Evolutionary conservation across 2,113 vertebrate genomes (phyloP).

Genomic region (Callospermophilus lateralis): DNA sequence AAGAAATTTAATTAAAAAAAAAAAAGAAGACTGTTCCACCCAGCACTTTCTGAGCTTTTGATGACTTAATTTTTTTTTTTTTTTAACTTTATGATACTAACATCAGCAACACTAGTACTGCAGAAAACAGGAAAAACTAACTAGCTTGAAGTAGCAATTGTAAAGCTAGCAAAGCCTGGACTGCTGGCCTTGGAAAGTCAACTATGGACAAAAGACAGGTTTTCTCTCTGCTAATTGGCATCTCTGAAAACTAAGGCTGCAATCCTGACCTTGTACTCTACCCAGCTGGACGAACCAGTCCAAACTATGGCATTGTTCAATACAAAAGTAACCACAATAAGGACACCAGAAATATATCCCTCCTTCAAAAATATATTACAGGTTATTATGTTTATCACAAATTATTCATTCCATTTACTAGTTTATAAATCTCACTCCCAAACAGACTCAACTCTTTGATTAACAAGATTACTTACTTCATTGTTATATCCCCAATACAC

Average conservation of each 20-base stretch:
- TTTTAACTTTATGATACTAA: not conserved
- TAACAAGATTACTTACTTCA: slow-evolving; percentile 46
- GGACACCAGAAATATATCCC: slow-evolving; percentile 22
- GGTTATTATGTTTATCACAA: slow-evolving; percentile 28
- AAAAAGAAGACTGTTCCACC: not conserved
- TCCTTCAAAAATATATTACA: not conserved
- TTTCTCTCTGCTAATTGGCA: slow-evolving; percentile 15
- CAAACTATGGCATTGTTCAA: not conserved
- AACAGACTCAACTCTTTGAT: slow-evolving; percentile 18
- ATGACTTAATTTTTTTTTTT: not conserved
- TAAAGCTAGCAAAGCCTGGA: not conserved
- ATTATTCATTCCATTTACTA: slow-evolving; percentile 34
- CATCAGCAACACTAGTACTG: slow-evolving; percentile 26
- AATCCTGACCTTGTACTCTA: not conserved
- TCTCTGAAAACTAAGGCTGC: slow-evolving; percentile 1
- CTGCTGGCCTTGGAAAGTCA: not conserved
- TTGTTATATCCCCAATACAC: not conserved
- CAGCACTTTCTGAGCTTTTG: not conserved
- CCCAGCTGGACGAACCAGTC: not conserved
- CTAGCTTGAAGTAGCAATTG: not conserved
- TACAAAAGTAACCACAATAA: not conserved
- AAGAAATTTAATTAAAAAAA: not conserved
- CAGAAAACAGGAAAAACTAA: not conserved
- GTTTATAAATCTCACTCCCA: slow-evolving; percentile 27
- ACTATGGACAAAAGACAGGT: not conserved